Evolutionary conservation across 2,797 vertebrate genomes (phyloP).

Genomic region (Catostomus latipinnis): DNA sequence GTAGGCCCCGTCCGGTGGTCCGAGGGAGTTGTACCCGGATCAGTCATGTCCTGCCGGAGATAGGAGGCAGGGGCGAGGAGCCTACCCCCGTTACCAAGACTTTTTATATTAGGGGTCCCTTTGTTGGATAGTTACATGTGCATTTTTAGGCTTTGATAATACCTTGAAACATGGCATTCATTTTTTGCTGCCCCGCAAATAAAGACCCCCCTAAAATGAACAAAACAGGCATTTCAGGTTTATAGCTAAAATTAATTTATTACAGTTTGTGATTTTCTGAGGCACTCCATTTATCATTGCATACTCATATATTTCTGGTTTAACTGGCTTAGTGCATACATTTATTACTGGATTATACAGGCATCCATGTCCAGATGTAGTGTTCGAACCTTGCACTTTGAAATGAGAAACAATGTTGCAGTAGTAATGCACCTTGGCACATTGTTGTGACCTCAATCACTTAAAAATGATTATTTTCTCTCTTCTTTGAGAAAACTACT

Average conservation of each 20-base stretch:
- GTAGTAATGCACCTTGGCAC: slow-evolving; percentile 74
- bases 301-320: slow-evolving; percentile 71
- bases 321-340: slow-evolving; percentile 71
- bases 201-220: too few relatives aligned
- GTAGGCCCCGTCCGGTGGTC: too few relatives aligned
- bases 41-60: too few relatives aligned
- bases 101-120: too few relatives aligned
- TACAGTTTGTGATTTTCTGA: slow-evolving; percentile 71
- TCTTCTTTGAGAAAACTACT: slow-evolving; percentile 65
- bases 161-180: too few relatives aligned
- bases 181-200: too few relatives aligned
- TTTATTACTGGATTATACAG: slow-evolving; percentile 65
- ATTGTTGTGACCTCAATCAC: slow-evolving; percentile 55
- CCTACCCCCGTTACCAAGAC: too few relatives aligned
- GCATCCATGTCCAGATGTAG: slow-evolving; percentile 64
- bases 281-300: slow-evolving; percentile 73
- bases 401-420: slow-evolving; percentile 62
- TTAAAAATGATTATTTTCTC: slow-evolving; percentile 45
- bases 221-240: not conserved
- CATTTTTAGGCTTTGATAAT: too few relatives aligned
- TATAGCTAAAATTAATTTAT: slow-evolving; percentile 47
- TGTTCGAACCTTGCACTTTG: slow-evolving; percentile 24
- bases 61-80: too few relatives aligned
- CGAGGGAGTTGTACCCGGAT: too few relatives aligned
- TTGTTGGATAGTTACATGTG: too few relatives aligned